These are phyloP conservation scores for Echeneis naucrates DNA, from an alignment of 2,797 vertebrate genomes.

Conservation along the genomic window DNA sequence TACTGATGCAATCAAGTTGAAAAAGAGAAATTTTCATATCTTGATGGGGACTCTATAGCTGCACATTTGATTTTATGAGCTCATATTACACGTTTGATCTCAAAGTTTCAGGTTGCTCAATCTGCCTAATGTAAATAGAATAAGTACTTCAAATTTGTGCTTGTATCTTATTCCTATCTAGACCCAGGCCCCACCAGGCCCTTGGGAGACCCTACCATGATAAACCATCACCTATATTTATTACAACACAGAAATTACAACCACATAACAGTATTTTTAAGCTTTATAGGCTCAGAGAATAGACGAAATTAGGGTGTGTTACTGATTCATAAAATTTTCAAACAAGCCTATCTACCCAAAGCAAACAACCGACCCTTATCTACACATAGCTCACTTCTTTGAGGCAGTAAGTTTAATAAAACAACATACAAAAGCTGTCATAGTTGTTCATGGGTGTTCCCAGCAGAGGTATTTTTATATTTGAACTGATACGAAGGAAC, in stretches of 20 bases:
- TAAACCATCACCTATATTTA: no score
- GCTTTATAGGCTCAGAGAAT: background rate
- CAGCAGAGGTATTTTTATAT: constrained; percentile 22
- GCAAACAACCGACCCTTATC: constrained; percentile 47
- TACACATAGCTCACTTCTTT: background rate
- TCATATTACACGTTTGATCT: background rate
- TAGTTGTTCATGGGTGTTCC: constrained; percentile 39
- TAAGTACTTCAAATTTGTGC: background rate
- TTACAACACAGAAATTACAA: background rate
- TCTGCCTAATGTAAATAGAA: background rate
- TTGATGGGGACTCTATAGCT: background rate
- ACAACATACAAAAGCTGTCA: constrained; percentile 35
- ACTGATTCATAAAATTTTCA: constrained; percentile 38
- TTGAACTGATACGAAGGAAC: constrained; percentile 3
- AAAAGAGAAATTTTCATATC: background rate
- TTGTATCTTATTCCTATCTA: no score
- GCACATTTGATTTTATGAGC: no score
- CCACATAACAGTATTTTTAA: no score
- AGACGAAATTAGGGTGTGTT: background rate
- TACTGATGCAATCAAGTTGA: background rate
- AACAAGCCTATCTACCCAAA: background rate
- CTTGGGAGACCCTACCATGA: no score
- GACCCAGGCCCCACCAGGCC: no score
- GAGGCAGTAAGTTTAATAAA: no score
- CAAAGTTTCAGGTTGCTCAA: background rate